These are phyloP conservation scores for Catostylus mosaicus DNA, from an alignment of 30 jellyfish, hydroid and myxozoan genomes.

Conservation along the genomic window DNA sequence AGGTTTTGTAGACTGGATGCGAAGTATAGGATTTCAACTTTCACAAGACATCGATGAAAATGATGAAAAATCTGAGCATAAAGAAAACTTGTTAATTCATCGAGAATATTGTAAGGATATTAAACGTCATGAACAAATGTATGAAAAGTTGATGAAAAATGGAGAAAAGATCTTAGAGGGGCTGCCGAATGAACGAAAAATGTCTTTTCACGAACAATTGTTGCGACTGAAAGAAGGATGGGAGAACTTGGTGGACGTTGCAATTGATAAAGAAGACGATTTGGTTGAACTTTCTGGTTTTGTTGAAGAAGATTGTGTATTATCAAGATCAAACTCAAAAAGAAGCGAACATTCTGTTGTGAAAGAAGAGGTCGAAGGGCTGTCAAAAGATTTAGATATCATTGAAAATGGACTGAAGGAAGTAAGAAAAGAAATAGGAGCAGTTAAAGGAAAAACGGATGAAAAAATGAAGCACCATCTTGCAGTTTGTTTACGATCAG, in stretches of 20 bases:
- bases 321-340: not conserved
- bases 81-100: constrained; percentile 22
- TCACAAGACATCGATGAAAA: constrained; percentile 61
- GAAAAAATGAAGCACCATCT: constrained; percentile 43
- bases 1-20: constrained; percentile 86
- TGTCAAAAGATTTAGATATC: constrained; percentile 1
- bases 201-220: constrained; percentile 62
- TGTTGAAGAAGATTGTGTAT: constrained; percentile 24
- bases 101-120: constrained; percentile 50
- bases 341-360: not conserved
- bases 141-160: constrained; percentile 25
- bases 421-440: constrained; percentile 6
- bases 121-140: constrained; percentile 29
- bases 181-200: constrained; percentile 48
- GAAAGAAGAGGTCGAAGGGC: not conserved
- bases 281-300: constrained; percentile 28
- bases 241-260: constrained; percentile 61
- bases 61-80: not conserved
- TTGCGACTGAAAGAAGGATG: constrained; percentile 42
- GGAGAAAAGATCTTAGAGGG: constrained; percentile 56
- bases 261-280: constrained; percentile 61
- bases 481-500: constrained; percentile 49
- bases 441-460: not conserved
- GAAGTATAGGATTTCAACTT: constrained; percentile 26
- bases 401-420: constrained; percentile 16